Conservation (phyloP, 2,113 vertebrate genomes). For the Osmerus mordax region DNA sequence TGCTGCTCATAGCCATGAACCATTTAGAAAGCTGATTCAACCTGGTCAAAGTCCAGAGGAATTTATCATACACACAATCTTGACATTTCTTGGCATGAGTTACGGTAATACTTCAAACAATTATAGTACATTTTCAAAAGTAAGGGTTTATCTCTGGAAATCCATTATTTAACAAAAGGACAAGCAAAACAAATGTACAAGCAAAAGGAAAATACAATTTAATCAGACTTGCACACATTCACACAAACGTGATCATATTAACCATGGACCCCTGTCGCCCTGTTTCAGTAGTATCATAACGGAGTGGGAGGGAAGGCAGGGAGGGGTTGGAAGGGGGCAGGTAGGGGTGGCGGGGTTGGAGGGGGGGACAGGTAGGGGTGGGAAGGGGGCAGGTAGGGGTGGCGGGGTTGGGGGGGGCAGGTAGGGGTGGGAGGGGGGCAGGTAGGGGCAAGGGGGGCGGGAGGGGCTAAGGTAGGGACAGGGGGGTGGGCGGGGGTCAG, state of each 20-base stretch:
- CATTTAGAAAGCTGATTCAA: conserved; percentile 52
- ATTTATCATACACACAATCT: conserved; percentile 42
- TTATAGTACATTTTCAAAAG: conserved; percentile 33
- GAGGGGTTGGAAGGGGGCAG: conserved; percentile 37
- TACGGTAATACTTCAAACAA: conserved; percentile 54
- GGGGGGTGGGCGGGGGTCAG: no score
- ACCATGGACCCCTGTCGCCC: conserved; percentile 52
- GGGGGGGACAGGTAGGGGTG: no score
- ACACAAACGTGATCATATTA: conserved; percentile 54
- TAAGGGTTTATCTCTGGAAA: conserved; percentile 56
- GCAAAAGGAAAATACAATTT: conserved; percentile 56
- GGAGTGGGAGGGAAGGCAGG: conserved; percentile 53
- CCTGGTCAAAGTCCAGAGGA: conserved; percentile 46
- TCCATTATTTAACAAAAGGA: conserved; percentile 57
- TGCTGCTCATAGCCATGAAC: conserved; percentile 56
- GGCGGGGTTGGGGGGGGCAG: no score
- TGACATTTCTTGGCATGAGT: conserved; percentile 46
- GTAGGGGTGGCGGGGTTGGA: conserved; percentile 24
- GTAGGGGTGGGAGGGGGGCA: neutral
- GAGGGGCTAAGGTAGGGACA: no score
- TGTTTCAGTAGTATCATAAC: conserved; percentile 76
- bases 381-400: no score
- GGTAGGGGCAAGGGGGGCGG: neutral
- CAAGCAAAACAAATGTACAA: conserved; percentile 63
- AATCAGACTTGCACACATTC: conserved; percentile 54